Percentiles rank a stretch among this genome's conserved stretches.
Conservation (phyloP, 2,113 vertebrate species). For the Corythaeola cristata region DNA sequence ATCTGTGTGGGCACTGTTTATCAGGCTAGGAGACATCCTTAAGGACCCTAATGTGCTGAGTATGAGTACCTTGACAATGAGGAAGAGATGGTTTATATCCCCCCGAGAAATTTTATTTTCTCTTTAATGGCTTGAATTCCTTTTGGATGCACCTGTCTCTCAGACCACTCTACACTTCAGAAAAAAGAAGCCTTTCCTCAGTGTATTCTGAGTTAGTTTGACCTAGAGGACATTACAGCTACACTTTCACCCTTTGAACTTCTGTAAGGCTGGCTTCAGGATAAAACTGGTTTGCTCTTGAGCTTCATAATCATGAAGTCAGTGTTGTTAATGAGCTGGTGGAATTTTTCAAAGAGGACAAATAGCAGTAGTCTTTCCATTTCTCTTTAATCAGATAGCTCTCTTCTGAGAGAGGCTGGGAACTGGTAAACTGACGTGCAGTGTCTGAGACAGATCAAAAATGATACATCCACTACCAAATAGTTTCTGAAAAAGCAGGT, state of each 20-base stretch:
- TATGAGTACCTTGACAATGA: background rate
- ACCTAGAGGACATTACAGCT: background rate
- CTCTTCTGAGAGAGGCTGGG: background rate
- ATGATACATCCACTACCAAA: background rate
- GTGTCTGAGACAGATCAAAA: background rate
- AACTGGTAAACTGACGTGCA: background rate
- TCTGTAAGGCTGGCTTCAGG: background rate
- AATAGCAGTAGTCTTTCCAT: background rate
- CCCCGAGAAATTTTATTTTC: background rate
- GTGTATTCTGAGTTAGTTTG: background rate
- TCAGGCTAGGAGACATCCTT: background rate
- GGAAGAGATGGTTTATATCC: background rate
- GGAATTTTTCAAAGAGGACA: background rate
- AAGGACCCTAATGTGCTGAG: background rate
- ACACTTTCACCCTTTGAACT: background rate
- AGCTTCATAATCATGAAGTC: background rate
- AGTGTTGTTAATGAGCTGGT: background rate
- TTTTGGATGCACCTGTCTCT: background rate
- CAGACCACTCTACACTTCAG: background rate
- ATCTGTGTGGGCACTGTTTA: background rate
- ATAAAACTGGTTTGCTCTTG: background rate
- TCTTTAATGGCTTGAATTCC: background rate
- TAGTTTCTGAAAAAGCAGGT: background rate
- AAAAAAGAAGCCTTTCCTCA: background rate
- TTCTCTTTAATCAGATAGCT: background rate